Conservation (phyloP, 2,888 invertebrate genomes). For the Dione juno region DNA sequence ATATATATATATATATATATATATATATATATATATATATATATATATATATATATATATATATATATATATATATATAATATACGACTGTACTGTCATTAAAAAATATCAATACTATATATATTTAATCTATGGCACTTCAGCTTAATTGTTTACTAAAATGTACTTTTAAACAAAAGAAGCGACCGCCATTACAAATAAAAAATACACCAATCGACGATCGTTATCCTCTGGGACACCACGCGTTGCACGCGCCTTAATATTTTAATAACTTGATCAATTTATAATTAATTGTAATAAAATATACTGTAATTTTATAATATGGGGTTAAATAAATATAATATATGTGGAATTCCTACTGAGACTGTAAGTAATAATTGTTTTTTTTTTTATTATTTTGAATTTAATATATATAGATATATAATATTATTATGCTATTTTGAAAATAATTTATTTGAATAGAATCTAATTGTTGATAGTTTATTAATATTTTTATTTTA, state of each 20-base stretch:
- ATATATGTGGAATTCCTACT: slow-evolving; percentile 62
- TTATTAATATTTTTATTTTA: not conserved
- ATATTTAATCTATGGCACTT: slow-evolving; percentile 3
- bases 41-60: too few species aligned
- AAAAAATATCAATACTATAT: not conserved
- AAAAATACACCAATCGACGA: slow-evolving; percentile 34
- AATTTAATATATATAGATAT: too few species aligned
- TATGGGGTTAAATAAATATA: slow-evolving; percentile 49
- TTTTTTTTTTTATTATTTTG: not conserved
- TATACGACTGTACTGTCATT: too few species aligned
- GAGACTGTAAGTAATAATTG: slow-evolving; percentile 58
- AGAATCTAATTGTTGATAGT: not conserved
- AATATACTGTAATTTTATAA: slow-evolving; percentile 10
- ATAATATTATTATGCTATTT: too few species aligned
- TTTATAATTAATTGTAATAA: slow-evolving; percentile 2
- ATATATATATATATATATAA: too few species aligned
- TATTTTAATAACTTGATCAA: not conserved
- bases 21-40: slow-evolving; percentile 3
- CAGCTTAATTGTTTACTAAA: slow-evolving; percentile 5
- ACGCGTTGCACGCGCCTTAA: slow-evolving; percentile 7
- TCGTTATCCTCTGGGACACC: slow-evolving; percentile 42
- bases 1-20: slow-evolving; percentile 12
- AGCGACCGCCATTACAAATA: slow-evolving; percentile 11
- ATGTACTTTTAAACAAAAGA: not conserved
- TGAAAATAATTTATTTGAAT: not conserved